Conservation (phyloP, 2,797 vertebrate species). For the Odontamblyopus rebecca region DNA sequence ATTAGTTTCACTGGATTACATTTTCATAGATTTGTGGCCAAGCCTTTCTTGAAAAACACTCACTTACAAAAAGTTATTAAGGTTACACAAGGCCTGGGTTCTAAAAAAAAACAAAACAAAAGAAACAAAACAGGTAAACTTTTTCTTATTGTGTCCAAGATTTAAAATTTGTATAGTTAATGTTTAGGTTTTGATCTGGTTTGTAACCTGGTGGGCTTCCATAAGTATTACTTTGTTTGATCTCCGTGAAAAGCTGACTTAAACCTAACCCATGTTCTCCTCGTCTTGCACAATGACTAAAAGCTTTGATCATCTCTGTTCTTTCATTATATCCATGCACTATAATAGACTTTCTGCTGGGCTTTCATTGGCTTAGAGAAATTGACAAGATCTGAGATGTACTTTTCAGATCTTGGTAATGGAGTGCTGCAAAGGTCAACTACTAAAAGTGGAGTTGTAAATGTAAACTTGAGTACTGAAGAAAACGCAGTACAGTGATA, state of each 20-base stretch:
- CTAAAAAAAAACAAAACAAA: too few species aligned
- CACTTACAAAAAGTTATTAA: background rate
- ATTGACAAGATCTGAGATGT: background rate
- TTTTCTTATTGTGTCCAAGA: background rate
- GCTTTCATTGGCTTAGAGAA: too few species aligned
- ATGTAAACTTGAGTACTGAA: too few species aligned
- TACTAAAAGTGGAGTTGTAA: too few species aligned
- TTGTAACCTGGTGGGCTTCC: background rate
- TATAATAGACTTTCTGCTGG: background rate
- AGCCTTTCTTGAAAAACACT: background rate
- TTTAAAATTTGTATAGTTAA: background rate
- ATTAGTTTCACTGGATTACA: background rate
- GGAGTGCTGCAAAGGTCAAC: too few species aligned
- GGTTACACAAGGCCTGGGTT: background rate
- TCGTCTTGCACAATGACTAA: background rate
- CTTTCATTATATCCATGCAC: conserved; percentile 13
- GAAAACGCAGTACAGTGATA: too few species aligned
- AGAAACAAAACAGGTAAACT: too few species aligned
- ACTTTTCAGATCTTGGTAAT: background rate
- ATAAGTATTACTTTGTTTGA: background rate
- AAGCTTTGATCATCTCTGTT: conserved; percentile 16
- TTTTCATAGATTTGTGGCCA: background rate
- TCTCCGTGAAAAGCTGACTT: background rate
- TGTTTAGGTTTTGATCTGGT: background rate
- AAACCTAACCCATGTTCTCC: background rate